Conservation (phyloP, 2,113 vertebrate species). For the Cebus imitator region DNA sequence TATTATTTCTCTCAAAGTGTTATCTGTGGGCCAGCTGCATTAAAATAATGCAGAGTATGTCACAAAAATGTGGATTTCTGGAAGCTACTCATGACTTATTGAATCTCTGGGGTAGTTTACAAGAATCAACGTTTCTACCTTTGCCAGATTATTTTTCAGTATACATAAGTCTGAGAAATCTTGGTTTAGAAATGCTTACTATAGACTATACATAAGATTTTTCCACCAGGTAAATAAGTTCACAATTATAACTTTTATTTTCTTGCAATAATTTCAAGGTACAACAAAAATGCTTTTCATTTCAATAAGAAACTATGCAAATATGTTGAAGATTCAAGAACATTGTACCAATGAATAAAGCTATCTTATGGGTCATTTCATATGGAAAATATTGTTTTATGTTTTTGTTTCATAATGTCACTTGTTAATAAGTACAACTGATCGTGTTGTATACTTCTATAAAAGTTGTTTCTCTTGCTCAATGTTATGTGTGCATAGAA, state of each 20-base stretch:
- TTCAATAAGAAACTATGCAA: not conserved
- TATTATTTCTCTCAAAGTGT: not conserved
- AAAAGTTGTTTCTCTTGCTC: not conserved
- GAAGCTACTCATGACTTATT: not conserved
- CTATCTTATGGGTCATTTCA: not conserved
- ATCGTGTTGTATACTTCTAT: not conserved
- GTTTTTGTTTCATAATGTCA: not conserved
- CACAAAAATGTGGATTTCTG: slow-evolving; percentile 31
- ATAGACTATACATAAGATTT: not conserved
- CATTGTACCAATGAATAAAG: not conserved
- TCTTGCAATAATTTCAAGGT: not conserved
- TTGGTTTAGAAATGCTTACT: not conserved
- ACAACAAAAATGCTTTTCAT: not conserved
- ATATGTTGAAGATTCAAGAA: not conserved
- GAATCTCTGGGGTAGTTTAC: not conserved
- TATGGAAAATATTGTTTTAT: not conserved
- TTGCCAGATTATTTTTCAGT: not conserved
- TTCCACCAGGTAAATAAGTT: not conserved
- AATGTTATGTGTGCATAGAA: not conserved
- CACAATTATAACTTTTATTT: not conserved
- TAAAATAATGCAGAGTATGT: not conserved
- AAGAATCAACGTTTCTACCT: slow-evolving; percentile 17
- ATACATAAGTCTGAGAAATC: not conserved
- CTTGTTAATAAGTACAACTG: not conserved
- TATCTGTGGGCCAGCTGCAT: not conserved